phyloP scores from a whole-genome alignment of 2,113 vertebrate species.

The Myanophis thanlyinensis region DNA sequence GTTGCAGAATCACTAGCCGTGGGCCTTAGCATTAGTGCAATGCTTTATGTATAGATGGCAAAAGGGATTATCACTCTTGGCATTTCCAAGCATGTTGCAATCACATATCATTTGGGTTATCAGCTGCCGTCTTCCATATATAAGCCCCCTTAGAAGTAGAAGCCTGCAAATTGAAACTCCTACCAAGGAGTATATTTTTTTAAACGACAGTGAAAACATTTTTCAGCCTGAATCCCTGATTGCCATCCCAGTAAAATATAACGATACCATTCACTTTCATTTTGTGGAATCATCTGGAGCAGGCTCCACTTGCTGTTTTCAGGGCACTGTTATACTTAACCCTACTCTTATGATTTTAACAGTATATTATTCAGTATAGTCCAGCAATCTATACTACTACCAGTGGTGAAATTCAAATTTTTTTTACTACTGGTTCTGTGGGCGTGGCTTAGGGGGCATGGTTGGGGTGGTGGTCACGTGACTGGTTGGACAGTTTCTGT shows the following conservation, averaged over 20 bases:
- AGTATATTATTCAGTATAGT: not conserved
- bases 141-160: not conserved
- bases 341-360: not conserved
- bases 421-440: too few relatives aligned
- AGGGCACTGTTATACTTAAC: not conserved
- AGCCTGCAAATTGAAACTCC: not conserved
- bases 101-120: not conserved
- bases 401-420: too few relatives aligned
- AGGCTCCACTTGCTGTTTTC: not conserved
- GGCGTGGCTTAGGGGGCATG: too few relatives aligned
- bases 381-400: not conserved
- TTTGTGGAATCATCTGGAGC: not conserved
- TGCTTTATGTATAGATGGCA: not conserved
- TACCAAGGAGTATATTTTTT: not conserved
- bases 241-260: not conserved
- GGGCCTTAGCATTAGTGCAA: not conserved
- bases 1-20: constrained; percentile 27
- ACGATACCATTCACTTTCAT: not conserved
- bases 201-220: not conserved
- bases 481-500: too few relatives aligned
- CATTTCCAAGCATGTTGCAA: not conserved
- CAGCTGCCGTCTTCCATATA: not conserved
- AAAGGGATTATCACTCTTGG: not conserved
- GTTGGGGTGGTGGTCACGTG: too few relatives aligned
- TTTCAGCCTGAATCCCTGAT: not conserved